Conservation (phyloP, 2,797 vertebrate genomes). For the Sebastes itinus region DNA sequence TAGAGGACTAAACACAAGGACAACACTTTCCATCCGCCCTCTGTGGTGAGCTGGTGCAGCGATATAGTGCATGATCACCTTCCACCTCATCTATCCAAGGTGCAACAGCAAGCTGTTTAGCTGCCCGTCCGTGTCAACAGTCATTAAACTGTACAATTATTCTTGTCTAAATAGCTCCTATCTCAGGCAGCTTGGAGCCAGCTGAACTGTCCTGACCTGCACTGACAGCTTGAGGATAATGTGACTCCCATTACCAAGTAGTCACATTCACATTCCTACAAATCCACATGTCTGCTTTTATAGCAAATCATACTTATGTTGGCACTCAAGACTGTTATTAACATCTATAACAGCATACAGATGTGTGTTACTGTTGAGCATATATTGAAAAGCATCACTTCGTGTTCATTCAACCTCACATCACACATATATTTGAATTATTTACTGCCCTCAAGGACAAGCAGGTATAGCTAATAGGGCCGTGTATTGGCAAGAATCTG, state of each 20-base stretch:
- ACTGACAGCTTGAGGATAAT: constrained; percentile 29
- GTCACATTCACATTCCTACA: not conserved
- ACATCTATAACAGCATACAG: not conserved
- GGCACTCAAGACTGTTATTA: not conserved
- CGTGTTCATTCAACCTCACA: not conserved
- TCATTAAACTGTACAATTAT: constrained; percentile 14
- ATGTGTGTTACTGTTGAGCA: not conserved
- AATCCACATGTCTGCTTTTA: not conserved
- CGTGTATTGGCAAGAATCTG: too few species aligned
- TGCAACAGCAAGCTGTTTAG: constrained; percentile 11
- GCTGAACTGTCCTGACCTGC: constrained; percentile 57
- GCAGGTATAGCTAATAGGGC: not conserved
- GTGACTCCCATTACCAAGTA: not conserved
- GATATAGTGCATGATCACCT: not conserved
- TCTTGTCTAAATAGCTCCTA: not conserved
- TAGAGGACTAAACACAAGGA: constrained; percentile 1
- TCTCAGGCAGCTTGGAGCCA: constrained; percentile 2
- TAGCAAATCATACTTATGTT: not conserved
- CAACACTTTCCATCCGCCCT: not conserved
- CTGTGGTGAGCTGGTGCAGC: not conserved
- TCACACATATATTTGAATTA: not conserved
- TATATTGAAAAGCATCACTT: not conserved
- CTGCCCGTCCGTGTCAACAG: constrained; percentile 23
- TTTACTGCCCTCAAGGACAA: not conserved
- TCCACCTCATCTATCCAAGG: not conserved